A percentile compares a stretch with the other conserved stretches of the same genome.
Evolutionary conservation across 2,888 invertebrate genomes (phyloP).

Genomic region (Chrysomela aeneicollis): DNA sequence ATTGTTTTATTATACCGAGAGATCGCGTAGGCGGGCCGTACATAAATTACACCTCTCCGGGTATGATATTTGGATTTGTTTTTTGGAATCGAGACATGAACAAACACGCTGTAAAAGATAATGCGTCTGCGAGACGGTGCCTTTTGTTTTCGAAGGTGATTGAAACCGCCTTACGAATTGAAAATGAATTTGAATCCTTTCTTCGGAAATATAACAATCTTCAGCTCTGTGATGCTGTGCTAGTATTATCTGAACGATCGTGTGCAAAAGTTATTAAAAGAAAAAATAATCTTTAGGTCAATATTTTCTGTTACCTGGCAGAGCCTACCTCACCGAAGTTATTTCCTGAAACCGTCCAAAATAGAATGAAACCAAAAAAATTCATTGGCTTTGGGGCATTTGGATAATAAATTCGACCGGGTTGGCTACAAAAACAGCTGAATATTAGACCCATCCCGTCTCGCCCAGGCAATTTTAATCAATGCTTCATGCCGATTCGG

Average conservation of each 20-base stretch:
- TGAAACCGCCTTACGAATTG: no score
- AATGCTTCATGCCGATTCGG: not conserved
- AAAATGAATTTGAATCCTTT: no score
- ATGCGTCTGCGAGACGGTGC: not conserved
- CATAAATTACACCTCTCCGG: not conserved
- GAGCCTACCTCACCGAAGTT: not conserved
- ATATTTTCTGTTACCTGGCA: no score
- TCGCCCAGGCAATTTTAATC: not conserved
- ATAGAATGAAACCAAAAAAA: not conserved
- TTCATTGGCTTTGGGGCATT: not conserved
- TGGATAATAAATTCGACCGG: not conserved
- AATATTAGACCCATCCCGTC: not conserved
- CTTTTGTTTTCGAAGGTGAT: no score
- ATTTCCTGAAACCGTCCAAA: not conserved
- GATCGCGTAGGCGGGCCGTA: not conserved
- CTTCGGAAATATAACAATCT: no score
- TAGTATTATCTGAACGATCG: no score
- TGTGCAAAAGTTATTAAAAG: no score
- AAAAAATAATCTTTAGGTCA: no score
- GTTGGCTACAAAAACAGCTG: not conserved
- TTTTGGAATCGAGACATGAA: not conserved
- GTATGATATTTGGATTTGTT: constrained; percentile 1
- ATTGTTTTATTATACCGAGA: constrained; percentile 1
- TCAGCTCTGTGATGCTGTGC: no score
- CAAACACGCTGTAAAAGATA: constrained; percentile 1